Percentiles rank a stretch among this genome's conserved stretches.
Conservation (phyloP, 2,797 vertebrate genomes). For the Anas acuta region DNA sequence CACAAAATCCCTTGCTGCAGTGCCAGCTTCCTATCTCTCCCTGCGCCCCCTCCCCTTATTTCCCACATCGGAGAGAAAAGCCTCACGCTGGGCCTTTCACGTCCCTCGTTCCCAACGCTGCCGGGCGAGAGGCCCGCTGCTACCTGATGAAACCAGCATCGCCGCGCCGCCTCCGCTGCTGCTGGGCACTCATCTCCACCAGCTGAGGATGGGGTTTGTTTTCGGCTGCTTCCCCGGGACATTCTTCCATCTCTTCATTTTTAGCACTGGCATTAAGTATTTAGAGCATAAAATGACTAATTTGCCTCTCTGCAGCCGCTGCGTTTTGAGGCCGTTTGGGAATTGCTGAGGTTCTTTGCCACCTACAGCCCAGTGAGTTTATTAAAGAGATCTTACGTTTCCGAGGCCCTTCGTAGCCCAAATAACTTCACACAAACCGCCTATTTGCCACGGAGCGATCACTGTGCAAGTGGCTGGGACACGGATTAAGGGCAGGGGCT, state of each 20-base stretch:
- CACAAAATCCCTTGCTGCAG: not conserved
- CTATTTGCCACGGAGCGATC: not conserved
- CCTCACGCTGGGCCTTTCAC: constrained; percentile 50
- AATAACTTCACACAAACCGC: not conserved
- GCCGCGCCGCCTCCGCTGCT: no score
- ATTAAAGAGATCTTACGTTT: not conserved
- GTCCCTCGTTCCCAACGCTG: accelerated
- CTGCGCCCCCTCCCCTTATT: not conserved
- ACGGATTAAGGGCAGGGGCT: not conserved
- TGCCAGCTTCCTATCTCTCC: constrained; percentile 39
- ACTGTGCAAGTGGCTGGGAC: not conserved
- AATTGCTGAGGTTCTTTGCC: constrained; percentile 15
- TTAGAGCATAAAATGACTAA: constrained; percentile 42
- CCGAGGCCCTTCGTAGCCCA: not conserved
- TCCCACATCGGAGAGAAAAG: constrained; percentile 43
- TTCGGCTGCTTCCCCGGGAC: constrained; percentile 43
- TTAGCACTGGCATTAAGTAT: constrained; percentile 42
- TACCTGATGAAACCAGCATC: accelerated
- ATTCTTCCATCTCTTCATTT: constrained; percentile 55
- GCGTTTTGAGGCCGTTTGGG: not conserved
- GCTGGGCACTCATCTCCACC: not conserved
- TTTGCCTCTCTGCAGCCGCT: constrained; percentile 23
- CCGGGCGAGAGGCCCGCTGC: accelerated
- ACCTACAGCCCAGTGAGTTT: constrained; percentile 13
- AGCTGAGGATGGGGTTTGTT: not conserved